A percentile compares a stretch with the other conserved stretches of the same genome.
These are phyloP conservation scores for Hyposoter didymator DNA, from an alignment of 2,888 invertebrate genomes.

Conservation along the genomic window DNA sequence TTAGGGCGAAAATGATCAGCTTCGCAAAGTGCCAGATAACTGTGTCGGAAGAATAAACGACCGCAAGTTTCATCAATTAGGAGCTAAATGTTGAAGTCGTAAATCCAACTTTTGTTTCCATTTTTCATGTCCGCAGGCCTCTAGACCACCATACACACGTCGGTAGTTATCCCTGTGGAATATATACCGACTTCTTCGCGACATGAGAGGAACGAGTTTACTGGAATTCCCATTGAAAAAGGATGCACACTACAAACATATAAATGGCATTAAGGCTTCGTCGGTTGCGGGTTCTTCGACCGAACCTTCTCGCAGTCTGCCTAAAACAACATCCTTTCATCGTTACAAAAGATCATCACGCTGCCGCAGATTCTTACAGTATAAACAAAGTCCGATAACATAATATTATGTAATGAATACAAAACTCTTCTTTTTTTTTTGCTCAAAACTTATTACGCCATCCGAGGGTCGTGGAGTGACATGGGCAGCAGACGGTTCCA, in stretches of 20 bases:
- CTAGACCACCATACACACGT: slow-evolving; percentile 43
- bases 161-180: slow-evolving; percentile 55
- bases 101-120: slow-evolving; percentile 35
- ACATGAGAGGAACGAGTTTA: slow-evolving; percentile 60
- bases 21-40: not conserved
- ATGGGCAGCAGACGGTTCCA: not conserved
- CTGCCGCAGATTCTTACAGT: not conserved
- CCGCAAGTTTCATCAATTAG: slow-evolving; percentile 61
- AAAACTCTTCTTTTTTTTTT: not conserved
- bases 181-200: slow-evolving; percentile 38
- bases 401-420: not conserved
- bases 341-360: slow-evolving; percentile 29
- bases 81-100: slow-evolving; percentile 47
- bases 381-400: not conserved
- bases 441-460: not conserved
- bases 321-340: slow-evolving; percentile 21
- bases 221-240: slow-evolving; percentile 64
- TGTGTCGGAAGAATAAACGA: slow-evolving; percentile 36
- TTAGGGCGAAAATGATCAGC: not conserved
- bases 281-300: slow-evolving; percentile 54
- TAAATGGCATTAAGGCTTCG: slow-evolving; percentile 34
- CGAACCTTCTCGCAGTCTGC: slow-evolving; percentile 5
- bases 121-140: slow-evolving; percentile 59
- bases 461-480: not conserved
- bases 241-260: slow-evolving; percentile 33